These are phyloP conservation scores for Julus scandinavius DNA, from an alignment of 2,888 invertebrate species.

Conservation along the genomic window DNA sequence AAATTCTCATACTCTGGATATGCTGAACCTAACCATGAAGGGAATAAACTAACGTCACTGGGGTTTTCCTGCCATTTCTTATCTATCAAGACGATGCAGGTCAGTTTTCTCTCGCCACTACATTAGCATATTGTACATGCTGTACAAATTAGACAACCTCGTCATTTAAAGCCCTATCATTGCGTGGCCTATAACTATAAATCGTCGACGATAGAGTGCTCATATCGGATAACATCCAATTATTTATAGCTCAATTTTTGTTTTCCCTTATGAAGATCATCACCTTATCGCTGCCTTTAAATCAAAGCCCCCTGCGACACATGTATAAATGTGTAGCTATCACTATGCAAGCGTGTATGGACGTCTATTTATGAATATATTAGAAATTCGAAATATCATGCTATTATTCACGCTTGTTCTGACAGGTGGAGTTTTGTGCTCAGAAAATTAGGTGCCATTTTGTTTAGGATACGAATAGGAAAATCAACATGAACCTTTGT, in stretches of 20 bases:
- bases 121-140: not conserved
- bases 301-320: not conserved
- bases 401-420: not conserved
- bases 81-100: too few relatives aligned
- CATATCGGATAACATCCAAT: constrained; percentile 4
- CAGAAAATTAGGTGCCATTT: not conserved
- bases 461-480: not conserved
- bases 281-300: constrained; percentile 16
- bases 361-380: not conserved
- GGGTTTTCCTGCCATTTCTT: too few relatives aligned
- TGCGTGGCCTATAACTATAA: not conserved
- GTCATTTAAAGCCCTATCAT: not conserved
- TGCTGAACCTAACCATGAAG: too few relatives aligned
- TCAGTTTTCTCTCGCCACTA: too few relatives aligned
- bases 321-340: not conserved
- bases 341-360: not conserved
- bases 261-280: not conserved
- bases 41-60: too few relatives aligned
- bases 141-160: not conserved
- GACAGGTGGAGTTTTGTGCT: not conserved
- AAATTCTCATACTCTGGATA: too few relatives aligned
- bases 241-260: constrained; percentile 17
- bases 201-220: not conserved
- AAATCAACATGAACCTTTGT: not conserved
- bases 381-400: not conserved